Evolutionary conservation across 2,888 invertebrate genomes (phyloP).

Genomic region (Alloplasta piceator): DNA sequence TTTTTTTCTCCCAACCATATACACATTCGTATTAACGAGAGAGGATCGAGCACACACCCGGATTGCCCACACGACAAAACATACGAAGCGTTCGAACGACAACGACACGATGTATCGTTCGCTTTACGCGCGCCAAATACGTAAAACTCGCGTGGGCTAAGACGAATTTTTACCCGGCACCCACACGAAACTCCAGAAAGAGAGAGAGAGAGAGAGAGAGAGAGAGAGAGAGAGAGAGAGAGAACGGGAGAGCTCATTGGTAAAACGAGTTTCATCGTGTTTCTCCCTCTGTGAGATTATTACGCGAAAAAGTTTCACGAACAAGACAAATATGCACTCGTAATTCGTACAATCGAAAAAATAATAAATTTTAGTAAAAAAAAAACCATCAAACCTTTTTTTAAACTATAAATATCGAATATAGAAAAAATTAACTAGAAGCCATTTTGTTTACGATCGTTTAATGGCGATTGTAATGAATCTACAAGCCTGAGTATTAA

Average conservation of each 20-base stretch:
- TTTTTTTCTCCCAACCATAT: background rate
- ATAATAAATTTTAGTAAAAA: no score
- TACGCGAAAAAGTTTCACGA: no score
- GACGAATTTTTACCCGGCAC: slow-evolving; percentile 71
- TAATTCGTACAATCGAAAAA: no score
- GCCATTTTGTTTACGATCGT: no score
- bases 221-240: slow-evolving; percentile 30
- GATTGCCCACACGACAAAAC: slow-evolving; percentile 34
- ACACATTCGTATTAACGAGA: background rate
- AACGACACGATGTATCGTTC: slow-evolving; percentile 18
- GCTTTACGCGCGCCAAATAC: slow-evolving; percentile 72
- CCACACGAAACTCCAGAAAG: slow-evolving; percentile 67
- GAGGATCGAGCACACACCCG: slow-evolving; percentile 39
- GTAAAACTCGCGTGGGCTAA: slow-evolving; percentile 75
- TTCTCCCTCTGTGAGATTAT: background rate
- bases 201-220: slow-evolving; percentile 29
- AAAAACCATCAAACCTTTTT: no score
- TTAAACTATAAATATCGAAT: no score
- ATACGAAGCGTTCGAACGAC: slow-evolving; percentile 8
- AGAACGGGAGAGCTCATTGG: no score
- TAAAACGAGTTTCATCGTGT: slow-evolving; percentile 43
- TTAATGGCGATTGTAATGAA: no score
- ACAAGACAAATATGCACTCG: no score
- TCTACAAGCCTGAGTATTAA: no score
- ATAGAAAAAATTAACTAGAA: no score